These are phyloP conservation scores for Sinohyriopsis cumingii DNA, from an alignment of 2,888 invertebrate species.

Conservation along the genomic window DNA sequence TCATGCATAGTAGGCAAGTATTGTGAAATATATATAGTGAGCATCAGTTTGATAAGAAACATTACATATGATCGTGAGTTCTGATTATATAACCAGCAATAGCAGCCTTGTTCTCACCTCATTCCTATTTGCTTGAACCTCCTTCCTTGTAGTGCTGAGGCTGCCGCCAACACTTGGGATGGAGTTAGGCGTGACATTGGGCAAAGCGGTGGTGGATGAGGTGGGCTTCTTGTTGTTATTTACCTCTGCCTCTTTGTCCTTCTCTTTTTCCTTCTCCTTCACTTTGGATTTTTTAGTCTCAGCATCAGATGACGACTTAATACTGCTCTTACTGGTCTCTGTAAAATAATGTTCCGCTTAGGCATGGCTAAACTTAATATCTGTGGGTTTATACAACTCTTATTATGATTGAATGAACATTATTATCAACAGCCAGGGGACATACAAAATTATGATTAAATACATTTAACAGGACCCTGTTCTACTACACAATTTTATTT, in stretches of 20 bases:
- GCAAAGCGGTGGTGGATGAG: constrained; percentile 23
- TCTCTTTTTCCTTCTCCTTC: constrained; percentile 22
- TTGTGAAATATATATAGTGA: too few species aligned
- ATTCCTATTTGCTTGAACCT: constrained; percentile 31
- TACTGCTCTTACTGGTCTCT: constrained; percentile 39
- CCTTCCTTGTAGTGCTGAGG: constrained; percentile 59
- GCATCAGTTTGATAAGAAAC: too few species aligned
- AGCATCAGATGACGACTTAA: constrained; percentile 38
- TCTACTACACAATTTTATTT: background rate
- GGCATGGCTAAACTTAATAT: background rate
- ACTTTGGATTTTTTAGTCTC: constrained; percentile 33
- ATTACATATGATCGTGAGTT: too few species aligned
- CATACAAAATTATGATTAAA: too few species aligned
- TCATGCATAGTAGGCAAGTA: too few species aligned
- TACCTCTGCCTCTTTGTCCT: constrained; percentile 28
- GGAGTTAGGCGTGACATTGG: constrained; percentile 1
- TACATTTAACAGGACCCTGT: too few species aligned
- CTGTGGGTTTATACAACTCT: too few species aligned
- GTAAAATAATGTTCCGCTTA: constrained; percentile 1
- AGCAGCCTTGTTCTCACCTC: constrained; percentile 10
- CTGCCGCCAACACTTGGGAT: constrained; percentile 45
- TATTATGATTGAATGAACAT: too few species aligned
- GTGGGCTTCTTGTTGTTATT: constrained; percentile 37
- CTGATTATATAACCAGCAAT: too few species aligned
- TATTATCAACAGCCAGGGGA: too few species aligned